A percentile compares a stretch with the other conserved stretches of the same genome.
Conservation (phyloP, 2,113 vertebrate genomes). For the Chlorodrepanis virens region DNA sequence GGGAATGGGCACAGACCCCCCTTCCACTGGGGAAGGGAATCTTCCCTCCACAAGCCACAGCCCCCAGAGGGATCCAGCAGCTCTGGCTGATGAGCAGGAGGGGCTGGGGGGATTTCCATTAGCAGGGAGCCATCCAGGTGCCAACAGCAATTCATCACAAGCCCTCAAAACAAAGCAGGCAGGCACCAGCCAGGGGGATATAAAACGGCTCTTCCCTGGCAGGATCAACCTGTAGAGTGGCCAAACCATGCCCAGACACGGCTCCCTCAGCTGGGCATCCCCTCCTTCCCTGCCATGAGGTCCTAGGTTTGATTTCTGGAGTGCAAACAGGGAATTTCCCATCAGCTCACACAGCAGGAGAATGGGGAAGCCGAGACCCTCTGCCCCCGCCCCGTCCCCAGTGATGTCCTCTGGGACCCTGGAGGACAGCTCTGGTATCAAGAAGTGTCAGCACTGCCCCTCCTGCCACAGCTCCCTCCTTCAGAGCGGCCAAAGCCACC, state of each 20-base stretch:
- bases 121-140: neutral
- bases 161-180: neutral
- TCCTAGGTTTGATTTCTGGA: neutral
- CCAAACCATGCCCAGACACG: rapidly evolving
- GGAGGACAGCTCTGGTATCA: neutral
- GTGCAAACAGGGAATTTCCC: neutral
- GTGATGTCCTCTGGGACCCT: neutral
- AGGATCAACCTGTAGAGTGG: neutral
- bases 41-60: rapidly evolving
- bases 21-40: neutral
- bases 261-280: neutral
- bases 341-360: neutral
- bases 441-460: neutral
- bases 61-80: neutral
- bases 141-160: neutral
- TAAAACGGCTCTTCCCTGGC: neutral
- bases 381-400: neutral
- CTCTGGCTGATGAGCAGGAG: neutral
- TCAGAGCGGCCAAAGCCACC: neutral
- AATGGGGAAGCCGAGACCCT: rapidly evolving
- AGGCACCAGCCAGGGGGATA: neutral
- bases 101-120: neutral
- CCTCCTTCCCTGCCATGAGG: neutral
- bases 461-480: neutral
- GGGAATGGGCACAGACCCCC: neutral